A percentile compares a stretch with the other conserved stretches of the same genome.
phyloP scores from a whole-genome alignment of 2,888 invertebrate species.

The Harpagoxenus sublaevis region DNA sequence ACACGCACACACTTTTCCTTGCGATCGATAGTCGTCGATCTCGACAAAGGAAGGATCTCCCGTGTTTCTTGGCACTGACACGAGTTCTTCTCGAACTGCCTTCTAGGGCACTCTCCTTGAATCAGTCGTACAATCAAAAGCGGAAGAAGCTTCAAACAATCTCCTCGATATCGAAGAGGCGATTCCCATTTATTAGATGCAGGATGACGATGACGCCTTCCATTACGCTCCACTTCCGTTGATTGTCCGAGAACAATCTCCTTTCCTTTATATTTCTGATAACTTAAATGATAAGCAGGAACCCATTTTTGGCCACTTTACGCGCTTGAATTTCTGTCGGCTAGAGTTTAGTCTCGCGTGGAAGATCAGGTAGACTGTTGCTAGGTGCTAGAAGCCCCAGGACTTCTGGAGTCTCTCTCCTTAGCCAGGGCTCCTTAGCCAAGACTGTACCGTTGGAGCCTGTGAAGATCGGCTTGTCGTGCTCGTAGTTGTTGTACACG shows the following conservation, averaged over 20 bases:
- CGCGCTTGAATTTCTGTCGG: conserved; percentile 4
- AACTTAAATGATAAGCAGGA: conserved; percentile 47
- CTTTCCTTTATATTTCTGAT: conserved; percentile 17
- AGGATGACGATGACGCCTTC: neutral
- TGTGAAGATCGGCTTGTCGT: conserved; percentile 87
- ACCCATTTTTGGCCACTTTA: conserved; percentile 24
- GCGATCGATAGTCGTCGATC: conserved; percentile 44
- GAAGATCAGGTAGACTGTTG: conserved; percentile 83
- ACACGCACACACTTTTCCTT: conserved; percentile 57
- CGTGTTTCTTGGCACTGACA: conserved; percentile 60
- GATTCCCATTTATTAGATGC: conserved; percentile 5
- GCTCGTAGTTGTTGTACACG: conserved; percentile 71
- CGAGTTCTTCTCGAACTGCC: conserved; percentile 48
- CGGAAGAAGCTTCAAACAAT: conserved; percentile 46
- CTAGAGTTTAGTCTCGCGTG: conserved; percentile 81
- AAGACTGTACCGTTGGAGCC: conserved; percentile 86
- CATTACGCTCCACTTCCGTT: neutral
- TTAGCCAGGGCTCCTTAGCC: conserved; percentile 78
- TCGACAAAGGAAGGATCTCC: conserved; percentile 28
- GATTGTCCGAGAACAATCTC: conserved; percentile 35
- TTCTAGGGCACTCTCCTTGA: conserved; percentile 25
- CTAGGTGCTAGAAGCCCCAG: conserved; percentile 82
- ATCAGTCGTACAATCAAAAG: conserved; percentile 10
- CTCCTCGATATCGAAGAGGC: conserved; percentile 19
- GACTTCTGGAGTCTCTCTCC: conserved; percentile 72